Evolutionary conservation across 2,113 vertebrate species (phyloP), one percentile per base, ranked within the genome.

Genomic region (Chamaea fasciata): DNA sequence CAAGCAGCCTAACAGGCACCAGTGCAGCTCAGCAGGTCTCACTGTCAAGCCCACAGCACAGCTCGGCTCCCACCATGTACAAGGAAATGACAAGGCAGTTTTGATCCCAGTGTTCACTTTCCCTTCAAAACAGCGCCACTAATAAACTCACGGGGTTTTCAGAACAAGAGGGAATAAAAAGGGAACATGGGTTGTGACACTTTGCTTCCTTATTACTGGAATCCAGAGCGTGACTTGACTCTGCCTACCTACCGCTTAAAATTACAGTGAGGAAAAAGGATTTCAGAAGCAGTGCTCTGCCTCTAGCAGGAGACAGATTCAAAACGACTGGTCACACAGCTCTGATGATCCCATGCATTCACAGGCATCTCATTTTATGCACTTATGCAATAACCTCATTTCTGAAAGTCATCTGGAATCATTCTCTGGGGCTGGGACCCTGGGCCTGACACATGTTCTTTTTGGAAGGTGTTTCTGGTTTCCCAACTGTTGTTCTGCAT

Each of bases 331-430:
- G 56, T 65, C 4, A 15, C 39, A 75, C 50, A 49, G 57, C 39
- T 89, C 76, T 78, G 79, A 60, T 56, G 52, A 56, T 69, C 90
- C 84, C 65, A 31, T 30, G 87, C 15, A 18, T 71, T 86, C 57
- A 24, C 55, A 92, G 79, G 39, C 71, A 56, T 68, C 64, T 75
- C 92, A 63, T 78, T 95, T 88, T 44, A 70, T 44, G 71, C 47
- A 68, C 79, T 96, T 95, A 90, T 37, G 56, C 79, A 95, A 93
- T 60, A 89, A 60, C 56, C 88, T 92, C 20, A 56, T 90, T 96
- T 94, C 55, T 64, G 64, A 92, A 92, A 96, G 76, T 94, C 90
- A 89, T 96, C 76, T 90, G 93, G 95, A 96, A 93, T 83, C 49
- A 46, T 88, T 84, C 91, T 85, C 83, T 57, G 64, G 52, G 87